Percentiles rank a stretch among this genome's conserved stretches.
These are phyloP conservation scores for Dendrocopos noguchii DNA, from an alignment of 2,113 vertebrate species.

Conservation along the genomic window DNA sequence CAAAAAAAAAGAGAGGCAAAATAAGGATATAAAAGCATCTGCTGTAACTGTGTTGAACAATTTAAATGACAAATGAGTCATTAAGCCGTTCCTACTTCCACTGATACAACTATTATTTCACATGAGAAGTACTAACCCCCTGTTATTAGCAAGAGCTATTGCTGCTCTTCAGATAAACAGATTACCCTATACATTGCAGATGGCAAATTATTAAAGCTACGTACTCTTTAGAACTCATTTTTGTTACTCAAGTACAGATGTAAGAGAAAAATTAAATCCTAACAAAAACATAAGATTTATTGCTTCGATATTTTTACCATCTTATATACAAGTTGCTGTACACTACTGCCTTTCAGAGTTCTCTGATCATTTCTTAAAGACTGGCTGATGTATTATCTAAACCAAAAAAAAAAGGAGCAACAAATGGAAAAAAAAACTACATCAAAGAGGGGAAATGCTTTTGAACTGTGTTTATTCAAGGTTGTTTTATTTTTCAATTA, in stretches of 20 bases:
- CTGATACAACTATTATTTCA: constrained; percentile 7
- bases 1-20: not conserved
- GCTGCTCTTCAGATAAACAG: not conserved
- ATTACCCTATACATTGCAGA: not conserved
- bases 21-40: constrained; percentile 17
- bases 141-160: not conserved
- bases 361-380: not conserved
- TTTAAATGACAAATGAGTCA: constrained; percentile 39
- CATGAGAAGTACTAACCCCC: not conserved
- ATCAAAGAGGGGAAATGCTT: not conserved
- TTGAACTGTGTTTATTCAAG: not conserved
- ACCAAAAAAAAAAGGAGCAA: not conserved
- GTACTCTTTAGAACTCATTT: not conserved
- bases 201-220: constrained; percentile 13
- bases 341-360: not conserved
- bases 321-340: not conserved
- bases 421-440: not conserved
- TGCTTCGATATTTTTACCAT: not conserved
- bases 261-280: not conserved
- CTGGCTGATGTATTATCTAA: not conserved
- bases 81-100: constrained; percentile 25
- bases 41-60: not conserved
- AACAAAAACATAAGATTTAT: not conserved
- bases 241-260: not conserved
- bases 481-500: not conserved